A percentile compares a stretch with the other conserved stretches of the same genome.
Conservation (phyloP, 2,113 vertebrate species). For the Macquaria australasica region DNA sequence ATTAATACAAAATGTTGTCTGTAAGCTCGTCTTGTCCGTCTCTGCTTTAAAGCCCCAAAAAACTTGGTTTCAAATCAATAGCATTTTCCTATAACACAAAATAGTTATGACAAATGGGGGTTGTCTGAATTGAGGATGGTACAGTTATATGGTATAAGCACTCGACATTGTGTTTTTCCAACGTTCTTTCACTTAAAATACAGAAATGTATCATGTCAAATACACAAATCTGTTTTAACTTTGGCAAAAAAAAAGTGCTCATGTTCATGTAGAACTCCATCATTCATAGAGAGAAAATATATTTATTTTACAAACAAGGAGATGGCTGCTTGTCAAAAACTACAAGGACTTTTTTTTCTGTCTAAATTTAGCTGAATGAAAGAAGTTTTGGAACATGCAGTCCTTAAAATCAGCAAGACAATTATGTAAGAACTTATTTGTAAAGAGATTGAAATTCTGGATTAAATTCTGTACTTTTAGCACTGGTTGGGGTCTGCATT, state of each 20-base stretch:
- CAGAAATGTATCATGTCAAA: neutral
- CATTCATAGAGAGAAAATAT: neutral
- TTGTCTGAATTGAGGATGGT: neutral
- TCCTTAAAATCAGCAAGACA: neutral
- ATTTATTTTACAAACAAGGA: neutral
- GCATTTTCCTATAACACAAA: neutral
- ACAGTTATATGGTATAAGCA: neutral
- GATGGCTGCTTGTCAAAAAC: neutral
- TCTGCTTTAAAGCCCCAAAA: neutral
- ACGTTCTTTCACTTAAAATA: too few species aligned
- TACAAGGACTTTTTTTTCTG: constrained; percentile 5
- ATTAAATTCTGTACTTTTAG: neutral
- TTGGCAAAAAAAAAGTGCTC: neutral
- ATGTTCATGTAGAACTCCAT: neutral
- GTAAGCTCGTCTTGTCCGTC: too few species aligned
- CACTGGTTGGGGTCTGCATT: neutral
- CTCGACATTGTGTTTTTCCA: neutral
- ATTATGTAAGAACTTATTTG: constrained; percentile 24
- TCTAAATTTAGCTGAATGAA: constrained; percentile 30
- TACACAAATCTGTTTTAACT: neutral
- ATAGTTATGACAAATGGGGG: neutral
- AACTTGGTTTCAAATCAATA: neutral
- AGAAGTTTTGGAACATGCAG: constrained; percentile 2
- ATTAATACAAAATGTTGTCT: neutral
- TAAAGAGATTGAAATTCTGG: neutral